Base-by-base conservation (phyloP, 2,888 invertebrate species). In the Andrena haemorrhoa region DNA sequence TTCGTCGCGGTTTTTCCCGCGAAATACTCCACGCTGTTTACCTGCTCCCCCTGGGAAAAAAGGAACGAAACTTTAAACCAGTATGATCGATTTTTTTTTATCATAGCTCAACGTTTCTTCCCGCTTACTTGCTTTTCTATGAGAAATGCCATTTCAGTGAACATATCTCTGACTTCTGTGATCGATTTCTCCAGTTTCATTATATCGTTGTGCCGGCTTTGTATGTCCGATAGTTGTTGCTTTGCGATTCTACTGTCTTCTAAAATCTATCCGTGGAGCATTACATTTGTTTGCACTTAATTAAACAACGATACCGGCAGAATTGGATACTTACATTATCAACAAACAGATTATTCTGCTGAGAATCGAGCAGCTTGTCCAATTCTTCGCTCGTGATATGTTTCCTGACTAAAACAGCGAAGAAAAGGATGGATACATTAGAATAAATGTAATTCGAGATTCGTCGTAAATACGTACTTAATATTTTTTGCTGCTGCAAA, bases 151-250 rank as follows among this genome's bases (percentile, higher is more conserved):
- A 98, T 96, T 94, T 98, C 97, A 91, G 96, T 94, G 94, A 98
- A 98, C 94, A 98, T 96, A 92, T 97, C 97, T 90, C 96, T 95
- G 76, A 98, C 95, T 92, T 98, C 97, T 60, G 94, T 93, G 88
- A 98, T 96, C 90, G 97, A 96, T 89, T 95, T 96, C 94, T 98
- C 98, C 83, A 98, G 95, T 92, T 97, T 97, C 87, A 97, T 93
- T 87, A 98, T 95, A 94, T 98, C 97, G 88, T 96, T 96, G 93
- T 97, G 98, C 71, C 98, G 95, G 85, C 96, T 96, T 95, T 98
- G 97, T 87, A 98, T 96, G 91, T 97, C 98, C 84, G 96, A 96
- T 90, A 98, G 95, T 92, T 96, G 96, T 87, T 95, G 94, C 87
- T 96, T 96, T 53, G 97, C 98, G 93, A 96, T 96, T 90, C 96